phyloP scores from a whole-genome alignment of 2,113 vertebrate genomes.

The Cygnus buccinator region DNA sequence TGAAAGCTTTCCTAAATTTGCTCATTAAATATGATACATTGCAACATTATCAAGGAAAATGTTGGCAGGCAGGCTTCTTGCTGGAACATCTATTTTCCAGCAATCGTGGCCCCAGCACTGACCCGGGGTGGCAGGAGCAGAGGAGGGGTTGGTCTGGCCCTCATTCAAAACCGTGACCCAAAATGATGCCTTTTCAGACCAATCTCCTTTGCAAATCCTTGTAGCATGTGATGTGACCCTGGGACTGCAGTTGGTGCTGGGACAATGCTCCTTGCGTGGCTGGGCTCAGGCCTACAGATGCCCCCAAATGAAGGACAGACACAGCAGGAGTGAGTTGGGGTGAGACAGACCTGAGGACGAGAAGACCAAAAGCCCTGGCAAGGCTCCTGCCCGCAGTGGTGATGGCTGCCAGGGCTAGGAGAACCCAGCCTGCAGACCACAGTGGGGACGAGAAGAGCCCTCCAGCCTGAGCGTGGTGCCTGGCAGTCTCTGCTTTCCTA shows the following conservation, averaged over 20 bases:
- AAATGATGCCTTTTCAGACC: background rate
- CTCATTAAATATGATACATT: conserved; percentile 20
- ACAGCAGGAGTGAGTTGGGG: background rate
- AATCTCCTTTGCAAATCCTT: background rate
- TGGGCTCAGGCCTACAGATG: too few species aligned
- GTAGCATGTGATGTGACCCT: background rate
- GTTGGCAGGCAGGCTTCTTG: background rate
- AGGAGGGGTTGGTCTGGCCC: accelerated
- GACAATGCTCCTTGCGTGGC: background rate
- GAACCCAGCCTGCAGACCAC: too few species aligned
- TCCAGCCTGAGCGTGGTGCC: background rate
- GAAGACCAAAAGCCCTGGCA: background rate
- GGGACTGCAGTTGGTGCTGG: background rate
- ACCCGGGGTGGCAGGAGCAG: too few species aligned
- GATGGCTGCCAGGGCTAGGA: too few species aligned
- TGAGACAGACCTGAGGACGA: background rate
- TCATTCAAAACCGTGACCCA: background rate
- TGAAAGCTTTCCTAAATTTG: conserved; percentile 16
- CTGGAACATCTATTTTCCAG: background rate
- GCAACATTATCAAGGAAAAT: background rate
- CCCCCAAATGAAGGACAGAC: too few species aligned
- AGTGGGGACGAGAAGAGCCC: background rate
- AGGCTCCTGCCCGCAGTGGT: background rate
- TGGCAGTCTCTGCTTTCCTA: background rate
- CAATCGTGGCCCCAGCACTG: background rate